Base-by-base conservation (phyloP, 1,140 invertebrate genomes). In the Ephestia elutella region DNA sequence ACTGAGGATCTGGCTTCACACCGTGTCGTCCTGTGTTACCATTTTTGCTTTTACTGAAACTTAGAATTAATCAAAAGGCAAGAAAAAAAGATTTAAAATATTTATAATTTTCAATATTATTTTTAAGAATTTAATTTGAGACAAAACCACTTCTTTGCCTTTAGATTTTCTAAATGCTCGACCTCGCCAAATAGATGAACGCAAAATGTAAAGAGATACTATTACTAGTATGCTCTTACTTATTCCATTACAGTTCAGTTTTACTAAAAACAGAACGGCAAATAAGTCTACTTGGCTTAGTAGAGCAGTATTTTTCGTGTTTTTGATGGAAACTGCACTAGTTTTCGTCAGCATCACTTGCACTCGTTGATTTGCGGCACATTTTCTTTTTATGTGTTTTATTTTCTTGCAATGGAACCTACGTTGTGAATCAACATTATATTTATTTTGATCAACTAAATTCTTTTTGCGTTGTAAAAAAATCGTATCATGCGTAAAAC, bases 11-110 rank as follows among this genome's bases (percentile, higher is more conserved):
- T 63, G 81, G 80, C 81, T 69, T 76, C 69, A 79, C 85, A 70
- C 73, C 85, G 85, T 86, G 85, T 56, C 77, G 82, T 85, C 85
- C 61, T 79, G 71, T 79, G 64, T 75, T 75, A 72, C 69, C 66
- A 67, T 66, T 66, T 76, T 70, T 77, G 78, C 72, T 79, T 83
- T 60, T 70, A 15, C 2, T 44, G 13, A 15, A 15, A n/a, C n/a
- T 44, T 1, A 44, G n/a, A 44, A 44, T 35, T 11, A 35, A 13
- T 44, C 38, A 15, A 44, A 44, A 44, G 38, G 38, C 38, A 44
- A 15, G 30, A 32, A 32, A 2, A 28, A 8, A 5, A 3, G 8
- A 28, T 5, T 5, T 28, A 28, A 8, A 8, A 5, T 8, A 28
- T 8, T 3, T 28, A 28, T 28, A 5, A 28, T 28, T 28, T 28